Percentiles rank a stretch among this genome's conserved stretches.
These are phyloP conservation scores for Procambarus clarkii DNA, from an alignment of 1,140 invertebrate genomes.

Conservation along the genomic window DNA sequence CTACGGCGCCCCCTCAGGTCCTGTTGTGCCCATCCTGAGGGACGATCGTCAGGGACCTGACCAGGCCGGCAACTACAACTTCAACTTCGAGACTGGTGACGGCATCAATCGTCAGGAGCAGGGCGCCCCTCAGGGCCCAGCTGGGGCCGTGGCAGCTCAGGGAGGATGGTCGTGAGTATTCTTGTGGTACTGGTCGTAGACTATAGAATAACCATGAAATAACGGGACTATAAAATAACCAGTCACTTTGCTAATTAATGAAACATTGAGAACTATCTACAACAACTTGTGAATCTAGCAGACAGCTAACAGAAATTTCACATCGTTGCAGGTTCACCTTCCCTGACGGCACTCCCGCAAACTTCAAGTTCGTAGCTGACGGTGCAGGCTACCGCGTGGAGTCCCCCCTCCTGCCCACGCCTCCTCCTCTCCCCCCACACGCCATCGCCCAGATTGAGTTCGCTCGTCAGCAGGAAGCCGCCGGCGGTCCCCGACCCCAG, in stretches of 20 bases:
- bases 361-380: slow-evolving; percentile 2
- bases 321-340: background rate
- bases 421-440: background rate
- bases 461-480: background rate
- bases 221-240: background rate
- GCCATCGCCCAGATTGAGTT: background rate
- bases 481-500: background rate
- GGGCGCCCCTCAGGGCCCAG: slow-evolving; percentile 17
- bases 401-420: background rate
- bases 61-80: slow-evolving; percentile 28
- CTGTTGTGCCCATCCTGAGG: slow-evolving; percentile 31
- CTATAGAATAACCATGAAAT: no score
- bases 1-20: background rate
- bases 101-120: slow-evolving; percentile 47
- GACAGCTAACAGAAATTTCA: background rate
- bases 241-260: background rate
- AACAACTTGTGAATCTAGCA: background rate
- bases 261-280: background rate
- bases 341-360: background rate
- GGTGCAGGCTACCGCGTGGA: background rate
- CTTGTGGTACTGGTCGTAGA: background rate
- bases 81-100: slow-evolving; percentile 47
- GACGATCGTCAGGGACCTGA: slow-evolving; percentile 47
- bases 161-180: slow-evolving; percentile 54
- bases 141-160: slow-evolving; percentile 35